Percentiles rank a stretch among this genome's conserved stretches.
Conservation (phyloP, 2,888 invertebrate genomes). For the Watsonalla cultraria region DNA sequence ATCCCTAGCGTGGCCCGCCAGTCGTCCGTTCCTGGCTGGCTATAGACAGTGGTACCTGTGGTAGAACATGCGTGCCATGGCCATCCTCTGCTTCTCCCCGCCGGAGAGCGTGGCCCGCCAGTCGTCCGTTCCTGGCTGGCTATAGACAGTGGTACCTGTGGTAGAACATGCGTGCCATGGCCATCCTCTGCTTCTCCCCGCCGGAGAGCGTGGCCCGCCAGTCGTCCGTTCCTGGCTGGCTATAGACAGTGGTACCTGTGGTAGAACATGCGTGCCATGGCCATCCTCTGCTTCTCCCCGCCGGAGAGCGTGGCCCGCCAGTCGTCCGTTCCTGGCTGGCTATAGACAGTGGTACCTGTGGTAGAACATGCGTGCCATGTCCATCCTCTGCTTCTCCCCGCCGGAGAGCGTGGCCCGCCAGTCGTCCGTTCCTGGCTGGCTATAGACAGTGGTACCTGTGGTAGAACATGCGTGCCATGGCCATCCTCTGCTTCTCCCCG, state of each 20-base stretch:
- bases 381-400: slow-evolving; percentile 97
- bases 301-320: slow-evolving; percentile 98
- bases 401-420: slow-evolving; percentile 98
- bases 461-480: slow-evolving; percentile 96
- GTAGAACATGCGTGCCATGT: slow-evolving; percentile 96
- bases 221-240: too few species aligned
- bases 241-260: slow-evolving; percentile 90
- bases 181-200: slow-evolving; percentile 97
- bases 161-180: slow-evolving; percentile 96
- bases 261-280: slow-evolving; percentile 96
- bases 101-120: slow-evolving; percentile 98
- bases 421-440: too few species aligned
- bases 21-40: slow-evolving; percentile 97
- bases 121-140: too few species aligned
- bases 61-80: slow-evolving; percentile 96
- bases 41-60: slow-evolving; percentile 90
- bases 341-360: slow-evolving; percentile 90
- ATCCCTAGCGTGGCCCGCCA: slow-evolving; percentile 98
- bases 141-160: slow-evolving; percentile 90
- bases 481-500: slow-evolving; percentile 97
- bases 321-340: too few species aligned
- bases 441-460: slow-evolving; percentile 90
- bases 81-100: slow-evolving; percentile 97
- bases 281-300: slow-evolving; percentile 97
- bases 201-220: slow-evolving; percentile 98